Conservation (phyloP, 2,797 vertebrate genomes). For the Galago senegalensis region DNA sequence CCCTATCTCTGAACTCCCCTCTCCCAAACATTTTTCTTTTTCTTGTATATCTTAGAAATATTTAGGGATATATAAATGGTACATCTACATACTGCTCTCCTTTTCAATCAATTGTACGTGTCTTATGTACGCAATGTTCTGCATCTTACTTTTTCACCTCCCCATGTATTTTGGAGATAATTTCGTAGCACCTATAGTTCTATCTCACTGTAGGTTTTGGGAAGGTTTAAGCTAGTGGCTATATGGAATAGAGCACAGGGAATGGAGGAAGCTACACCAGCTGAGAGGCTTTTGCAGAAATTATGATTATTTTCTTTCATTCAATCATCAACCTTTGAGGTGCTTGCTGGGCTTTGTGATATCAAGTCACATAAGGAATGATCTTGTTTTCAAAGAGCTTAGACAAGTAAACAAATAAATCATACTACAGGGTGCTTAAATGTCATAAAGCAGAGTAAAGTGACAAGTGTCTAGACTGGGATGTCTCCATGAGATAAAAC, state of each 20-base stretch:
- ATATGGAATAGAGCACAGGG: background rate
- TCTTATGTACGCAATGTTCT: background rate
- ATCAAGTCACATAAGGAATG: constrained; percentile 69
- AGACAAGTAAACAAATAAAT: constrained; percentile 71
- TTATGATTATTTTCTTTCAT: constrained; percentile 70
- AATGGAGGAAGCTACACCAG: background rate
- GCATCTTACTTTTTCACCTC: background rate
- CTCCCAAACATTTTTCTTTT: background rate
- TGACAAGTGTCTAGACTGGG: constrained; percentile 47
- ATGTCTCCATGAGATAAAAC: constrained; percentile 63
- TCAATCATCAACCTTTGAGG: constrained; percentile 55
- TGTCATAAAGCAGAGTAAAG: constrained; percentile 3
- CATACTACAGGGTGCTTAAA: background rate
- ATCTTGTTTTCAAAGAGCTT: constrained; percentile 58
- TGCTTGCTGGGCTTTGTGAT: constrained; percentile 42
- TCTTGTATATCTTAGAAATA: background rate
- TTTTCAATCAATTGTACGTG: constrained; percentile 24
- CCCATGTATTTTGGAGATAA: background rate
- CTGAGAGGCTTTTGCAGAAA: constrained; percentile 35
- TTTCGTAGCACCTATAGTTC: background rate
- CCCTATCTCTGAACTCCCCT: background rate
- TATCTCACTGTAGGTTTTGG: constrained; percentile 35
- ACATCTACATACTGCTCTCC: background rate
- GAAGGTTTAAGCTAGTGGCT: background rate
- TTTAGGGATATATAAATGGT: background rate